These are phyloP conservation scores for Brachyistius frenatus DNA, from an alignment of 2,113 vertebrate species.

Conservation along the genomic window DNA sequence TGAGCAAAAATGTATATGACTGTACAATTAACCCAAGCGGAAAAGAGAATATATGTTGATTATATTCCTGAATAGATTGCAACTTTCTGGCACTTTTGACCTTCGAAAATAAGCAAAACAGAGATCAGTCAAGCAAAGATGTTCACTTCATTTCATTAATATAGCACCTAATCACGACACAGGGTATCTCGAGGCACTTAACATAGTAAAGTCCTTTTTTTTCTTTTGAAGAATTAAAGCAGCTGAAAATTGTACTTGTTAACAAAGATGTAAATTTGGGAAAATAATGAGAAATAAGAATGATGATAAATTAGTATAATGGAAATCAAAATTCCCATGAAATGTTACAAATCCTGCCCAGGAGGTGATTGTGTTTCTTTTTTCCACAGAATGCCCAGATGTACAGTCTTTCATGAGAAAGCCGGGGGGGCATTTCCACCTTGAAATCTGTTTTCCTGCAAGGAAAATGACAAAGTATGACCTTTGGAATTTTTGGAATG, in stretches of 20 bases:
- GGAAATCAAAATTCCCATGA: not conserved
- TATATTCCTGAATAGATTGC: no score
- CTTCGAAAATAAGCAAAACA: not conserved
- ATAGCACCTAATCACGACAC: no score
- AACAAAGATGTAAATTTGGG: not conserved
- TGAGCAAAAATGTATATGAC: not conserved
- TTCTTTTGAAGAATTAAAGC: conserved; percentile 10
- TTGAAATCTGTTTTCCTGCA: conserved; percentile 32
- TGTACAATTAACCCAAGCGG: not conserved
- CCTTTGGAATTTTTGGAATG: conserved; percentile 61
- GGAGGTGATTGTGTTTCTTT: not conserved
- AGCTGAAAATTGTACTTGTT: not conserved
- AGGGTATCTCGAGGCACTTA: no score
- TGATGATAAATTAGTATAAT: not conserved
- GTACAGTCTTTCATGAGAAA: conserved; percentile 15
- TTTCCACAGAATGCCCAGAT: not conserved
- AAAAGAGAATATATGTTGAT: no score
- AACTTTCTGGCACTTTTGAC: not conserved
- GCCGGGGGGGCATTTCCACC: conserved; percentile 47
- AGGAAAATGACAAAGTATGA: conserved; percentile 51
- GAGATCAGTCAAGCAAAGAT: not conserved
- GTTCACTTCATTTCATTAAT: no score
- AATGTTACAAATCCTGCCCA: conserved; percentile 24
- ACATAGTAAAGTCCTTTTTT: no score
- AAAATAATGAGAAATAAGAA: not conserved